Percentiles rank a stretch among this genome's conserved stretches.
phyloP scores from a whole-genome alignment of 2,888 invertebrate species.

The Phalangium opilio region DNA sequence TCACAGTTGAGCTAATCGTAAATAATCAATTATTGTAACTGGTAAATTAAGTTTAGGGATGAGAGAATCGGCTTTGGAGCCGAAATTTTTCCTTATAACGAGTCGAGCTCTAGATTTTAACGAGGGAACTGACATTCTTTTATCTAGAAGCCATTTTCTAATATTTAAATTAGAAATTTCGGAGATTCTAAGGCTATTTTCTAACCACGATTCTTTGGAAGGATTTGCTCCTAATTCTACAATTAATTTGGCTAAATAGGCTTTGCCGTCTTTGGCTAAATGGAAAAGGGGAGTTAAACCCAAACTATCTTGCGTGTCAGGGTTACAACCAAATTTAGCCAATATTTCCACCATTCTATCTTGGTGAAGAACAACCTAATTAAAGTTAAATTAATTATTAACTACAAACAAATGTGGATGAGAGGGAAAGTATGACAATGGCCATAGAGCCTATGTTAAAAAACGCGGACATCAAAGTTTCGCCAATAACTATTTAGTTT shows the following conservation, averaged over 20 bases:
- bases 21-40: no score
- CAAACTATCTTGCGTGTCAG: slow-evolving; percentile 18
- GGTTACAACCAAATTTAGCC: slow-evolving; percentile 21
- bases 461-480: no score
- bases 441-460: no score
- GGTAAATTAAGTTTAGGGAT: no score
- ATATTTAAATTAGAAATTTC: slow-evolving; percentile 4
- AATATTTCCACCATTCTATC: slow-evolving; percentile 17
- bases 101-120: no score
- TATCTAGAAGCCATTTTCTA: neutral
- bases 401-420: no score
- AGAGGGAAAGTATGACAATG: no score
- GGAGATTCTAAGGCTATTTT: neutral
- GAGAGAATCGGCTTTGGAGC: no score
- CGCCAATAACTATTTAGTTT: no score
- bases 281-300: slow-evolving; percentile 24
- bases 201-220: neutral
- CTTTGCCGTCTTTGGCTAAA: slow-evolving; percentile 15
- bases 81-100: no score
- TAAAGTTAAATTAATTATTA: no score
- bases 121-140: neutral
- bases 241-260: slow-evolving; percentile 2
- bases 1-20: no score
- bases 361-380: slow-evolving; percentile 14
- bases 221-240: slow-evolving; percentile 5